Percentiles rank a stretch among this genome's conserved stretches.
Evolutionary conservation across 2,888 invertebrate species (phyloP).

Genomic region (Rapana venosa): DNA sequence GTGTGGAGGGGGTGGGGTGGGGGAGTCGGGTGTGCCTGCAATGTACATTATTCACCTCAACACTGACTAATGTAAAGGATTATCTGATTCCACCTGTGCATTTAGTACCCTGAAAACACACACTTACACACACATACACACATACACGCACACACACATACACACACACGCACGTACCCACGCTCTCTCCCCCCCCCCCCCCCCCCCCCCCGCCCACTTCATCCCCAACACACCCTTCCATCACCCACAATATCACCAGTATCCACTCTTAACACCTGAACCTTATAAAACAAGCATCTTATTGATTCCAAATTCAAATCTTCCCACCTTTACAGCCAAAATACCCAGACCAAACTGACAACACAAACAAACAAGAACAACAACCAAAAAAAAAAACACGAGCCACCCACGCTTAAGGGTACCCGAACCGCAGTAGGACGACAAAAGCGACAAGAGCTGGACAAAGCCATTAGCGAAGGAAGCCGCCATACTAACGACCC

Average conservation of each 20-base stretch:
- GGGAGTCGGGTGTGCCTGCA: neutral
- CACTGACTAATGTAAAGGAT: no score
- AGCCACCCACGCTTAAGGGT: neutral
- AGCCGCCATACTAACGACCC: neutral
- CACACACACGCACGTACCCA: neutral
- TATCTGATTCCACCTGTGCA: no score
- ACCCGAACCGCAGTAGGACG: neutral
- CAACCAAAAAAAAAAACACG: neutral
- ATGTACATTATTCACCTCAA: no score
- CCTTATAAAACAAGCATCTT: no score
- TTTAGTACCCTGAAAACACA: neutral
- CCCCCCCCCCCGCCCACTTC: no score
- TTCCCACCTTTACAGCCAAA: no score
- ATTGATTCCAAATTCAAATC: no score
- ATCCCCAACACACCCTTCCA: no score
- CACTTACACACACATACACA: slow-evolving; percentile 12
- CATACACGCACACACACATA: neutral
- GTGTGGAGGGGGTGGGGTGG: neutral
- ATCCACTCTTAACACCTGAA: no score
- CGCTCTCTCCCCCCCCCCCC: neutral
- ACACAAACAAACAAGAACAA: no score
- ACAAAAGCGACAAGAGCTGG: neutral
- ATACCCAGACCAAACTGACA: no score
- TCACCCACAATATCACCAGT: no score
- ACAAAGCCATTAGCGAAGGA: slow-evolving; percentile 18